Conservation (phyloP, 2,888 invertebrate species). For the Clostera curtula region DNA sequence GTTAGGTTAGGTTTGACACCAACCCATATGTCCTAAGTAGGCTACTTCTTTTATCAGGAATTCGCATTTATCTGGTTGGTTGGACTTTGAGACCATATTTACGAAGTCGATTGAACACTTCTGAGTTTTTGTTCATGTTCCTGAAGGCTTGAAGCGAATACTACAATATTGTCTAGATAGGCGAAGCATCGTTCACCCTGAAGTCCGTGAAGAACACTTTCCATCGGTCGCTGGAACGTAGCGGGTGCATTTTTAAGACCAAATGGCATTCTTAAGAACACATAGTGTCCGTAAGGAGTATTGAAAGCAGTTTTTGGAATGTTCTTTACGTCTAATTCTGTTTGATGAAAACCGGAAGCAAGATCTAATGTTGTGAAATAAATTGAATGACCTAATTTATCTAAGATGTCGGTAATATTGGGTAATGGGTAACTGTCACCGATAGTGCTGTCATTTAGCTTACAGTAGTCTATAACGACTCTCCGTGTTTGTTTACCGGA, state of each 20-base stretch:
- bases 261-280: constrained; percentile 31
- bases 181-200: constrained; percentile 8
- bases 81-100: constrained; percentile 25
- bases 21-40: constrained; percentile 2
- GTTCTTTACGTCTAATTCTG: constrained; percentile 12
- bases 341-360: constrained; percentile 21
- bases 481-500: constrained; percentile 6
- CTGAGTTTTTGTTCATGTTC: constrained; percentile 27
- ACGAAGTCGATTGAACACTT: constrained; percentile 25
- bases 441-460: constrained; percentile 18
- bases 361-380: constrained; percentile 23
- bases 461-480: constrained; percentile 12
- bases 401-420: constrained; percentile 21
- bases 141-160: constrained; percentile 22
- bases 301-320: constrained; percentile 30
- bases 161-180: constrained; percentile 6
- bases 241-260: constrained; percentile 28
- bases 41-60: constrained; percentile 2
- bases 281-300: constrained; percentile 28
- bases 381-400: constrained; percentile 16
- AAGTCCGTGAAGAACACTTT: constrained; percentile 2
- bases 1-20: constrained; percentile 3
- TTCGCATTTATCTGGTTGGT: constrained; percentile 9
- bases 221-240: constrained; percentile 7
- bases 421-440: constrained; percentile 23